Evolutionary conservation across 2,888 invertebrate genomes (phyloP), one percentile per base, ranked within the genome.

Genomic region (Nasonia oneida): DNA sequence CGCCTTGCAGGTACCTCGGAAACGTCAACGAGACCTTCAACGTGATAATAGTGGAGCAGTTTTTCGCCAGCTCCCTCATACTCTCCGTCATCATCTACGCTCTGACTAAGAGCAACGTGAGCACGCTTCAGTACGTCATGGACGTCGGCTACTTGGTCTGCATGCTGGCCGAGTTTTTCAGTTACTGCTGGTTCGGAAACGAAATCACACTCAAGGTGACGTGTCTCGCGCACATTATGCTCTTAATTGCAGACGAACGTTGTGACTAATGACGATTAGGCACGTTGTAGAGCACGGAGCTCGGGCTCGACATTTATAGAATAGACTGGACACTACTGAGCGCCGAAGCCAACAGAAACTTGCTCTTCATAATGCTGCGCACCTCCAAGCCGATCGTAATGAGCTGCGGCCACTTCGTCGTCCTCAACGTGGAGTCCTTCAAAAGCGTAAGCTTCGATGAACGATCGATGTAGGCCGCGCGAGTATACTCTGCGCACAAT

Each of bases 151-250:
- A 76, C 29, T 37, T 82, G 3, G 6, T 37, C 1, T 82, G 75
- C 23, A 82, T 82, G 75, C 5, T 76, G 6, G 3, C n/a, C 3
- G 75, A 76, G 33, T 23, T 82, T 3, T 82, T 82, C 37, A 18
- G 37, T 23, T 82, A 76, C 3, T 82, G 82, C 53, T 82, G 82
- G 82, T 76, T 57, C 23, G 82, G 75, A 15, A 75, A 82, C 67
- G 75, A 82, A 50, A 53, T 81, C 18, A 81, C 73, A 0, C 3
- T 61, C 0, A 81, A 73, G 81, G 81, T 81, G 57, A 47, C 37
- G 37, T 47, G 42, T 47, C 42, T 1, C 42, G 10, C 42, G 6
- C 6, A 8, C 6, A 42, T 42, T 29, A 29, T 29, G 29, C 29
- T 29, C 1, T 29, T 50, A 18, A 64, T 23, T 42, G 6, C 18